These are phyloP conservation scores for Tachina lurida DNA, from an alignment of 2,888 invertebrate species.

Conservation along the genomic window DNA sequence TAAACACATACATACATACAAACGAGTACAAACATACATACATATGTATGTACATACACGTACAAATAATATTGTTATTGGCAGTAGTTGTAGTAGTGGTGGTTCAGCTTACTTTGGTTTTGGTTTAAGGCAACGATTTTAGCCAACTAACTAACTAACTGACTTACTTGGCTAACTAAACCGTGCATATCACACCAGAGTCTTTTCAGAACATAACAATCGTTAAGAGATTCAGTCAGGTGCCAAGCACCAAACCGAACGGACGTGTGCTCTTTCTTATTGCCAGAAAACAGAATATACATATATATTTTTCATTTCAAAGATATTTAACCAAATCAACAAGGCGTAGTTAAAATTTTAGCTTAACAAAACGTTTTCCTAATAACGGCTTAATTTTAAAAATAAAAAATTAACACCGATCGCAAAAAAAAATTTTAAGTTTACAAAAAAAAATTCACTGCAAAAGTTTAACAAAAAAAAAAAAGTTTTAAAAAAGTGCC, in stretches of 20 bases:
- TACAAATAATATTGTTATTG: slow-evolving; percentile 21
- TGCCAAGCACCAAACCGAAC: slow-evolving; percentile 83
- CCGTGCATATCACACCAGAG: slow-evolving; percentile 76
- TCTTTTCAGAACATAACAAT: slow-evolving; percentile 80
- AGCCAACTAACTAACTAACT: slow-evolving; percentile 71
- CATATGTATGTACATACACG: too few relatives aligned
- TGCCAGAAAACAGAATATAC: slow-evolving; percentile 12
- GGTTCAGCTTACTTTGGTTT: slow-evolving; percentile 67
- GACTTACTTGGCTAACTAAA: slow-evolving; percentile 61
- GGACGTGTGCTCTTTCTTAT: slow-evolving; percentile 77
- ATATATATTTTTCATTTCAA: not conserved
- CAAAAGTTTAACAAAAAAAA: slow-evolving; percentile 18
- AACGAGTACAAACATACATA: too few relatives aligned
- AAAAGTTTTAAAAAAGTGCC: slow-evolving; percentile 39
- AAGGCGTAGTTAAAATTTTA: not conserved
- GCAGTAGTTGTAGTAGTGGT: slow-evolving; percentile 48
- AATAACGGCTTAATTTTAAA: slow-evolving; percentile 14
- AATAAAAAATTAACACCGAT: slow-evolving; percentile 24
- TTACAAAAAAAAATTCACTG: not conserved
- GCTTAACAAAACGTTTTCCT: not conserved
- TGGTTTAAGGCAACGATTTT: slow-evolving; percentile 68
- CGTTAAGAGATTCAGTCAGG: slow-evolving; percentile 83
- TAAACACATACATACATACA: not conserved
- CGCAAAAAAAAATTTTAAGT: not conserved
- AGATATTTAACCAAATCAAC: slow-evolving; percentile 13